phyloP scores from a whole-genome alignment of 2,888 invertebrate species.

The Balanococcus diminutus region DNA sequence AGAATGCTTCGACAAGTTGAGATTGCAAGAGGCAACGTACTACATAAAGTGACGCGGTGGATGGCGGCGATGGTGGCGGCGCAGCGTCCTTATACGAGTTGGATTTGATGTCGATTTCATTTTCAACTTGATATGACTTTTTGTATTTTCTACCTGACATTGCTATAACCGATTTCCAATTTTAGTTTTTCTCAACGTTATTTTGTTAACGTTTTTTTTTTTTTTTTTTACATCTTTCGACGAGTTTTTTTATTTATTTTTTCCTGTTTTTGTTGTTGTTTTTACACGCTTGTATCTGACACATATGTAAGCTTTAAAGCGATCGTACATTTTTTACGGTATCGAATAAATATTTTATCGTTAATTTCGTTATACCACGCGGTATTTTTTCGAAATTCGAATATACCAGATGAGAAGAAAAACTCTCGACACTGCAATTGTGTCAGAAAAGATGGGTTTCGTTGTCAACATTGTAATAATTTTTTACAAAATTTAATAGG shows the following conservation, averaged over 20 bases:
- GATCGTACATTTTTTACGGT: neutral
- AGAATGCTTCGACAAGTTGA: conserved; percentile 21
- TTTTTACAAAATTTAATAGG: too few species aligned
- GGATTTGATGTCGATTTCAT: conserved; percentile 54
- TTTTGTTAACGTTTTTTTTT: conserved; percentile 45
- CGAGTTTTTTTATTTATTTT: conserved; percentile 18
- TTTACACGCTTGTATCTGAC: neutral
- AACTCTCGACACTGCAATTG: too few species aligned
- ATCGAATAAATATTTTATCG: conserved; percentile 22
- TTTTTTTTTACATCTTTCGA: neutral
- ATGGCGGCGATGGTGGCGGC: neutral
- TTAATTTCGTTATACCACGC: neutral
- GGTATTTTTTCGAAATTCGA: too few species aligned
- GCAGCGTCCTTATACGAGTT: neutral
- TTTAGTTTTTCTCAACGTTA: conserved; percentile 47
- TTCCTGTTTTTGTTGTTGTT: neutral
- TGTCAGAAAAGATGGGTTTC: too few species aligned
- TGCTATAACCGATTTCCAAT: conserved; percentile 52
- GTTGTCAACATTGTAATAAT: too few species aligned
- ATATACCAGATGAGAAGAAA: too few species aligned
- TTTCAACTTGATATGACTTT: conserved; percentile 53
- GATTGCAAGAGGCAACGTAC: neutral
- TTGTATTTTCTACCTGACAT: conserved; percentile 52
- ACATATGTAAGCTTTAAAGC: neutral
- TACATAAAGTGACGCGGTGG: neutral